Evolutionary conservation across 2,888 invertebrate species (phyloP), one percentile per base, ranked within the genome.

Genomic region (Mesopsocus fuscifrons): DNA sequence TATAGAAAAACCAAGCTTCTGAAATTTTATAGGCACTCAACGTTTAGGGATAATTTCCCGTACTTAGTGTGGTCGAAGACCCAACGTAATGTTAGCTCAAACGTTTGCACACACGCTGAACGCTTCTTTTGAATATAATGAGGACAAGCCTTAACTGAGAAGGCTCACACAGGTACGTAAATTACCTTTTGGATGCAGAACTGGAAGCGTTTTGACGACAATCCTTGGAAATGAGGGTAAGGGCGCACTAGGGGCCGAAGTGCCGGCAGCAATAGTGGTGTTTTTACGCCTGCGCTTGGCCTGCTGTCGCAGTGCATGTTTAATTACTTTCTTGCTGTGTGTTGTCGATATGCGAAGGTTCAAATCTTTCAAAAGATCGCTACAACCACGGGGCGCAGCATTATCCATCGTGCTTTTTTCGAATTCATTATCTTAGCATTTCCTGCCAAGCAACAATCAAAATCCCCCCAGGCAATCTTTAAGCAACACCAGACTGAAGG

Each of bases 271-370:
- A 49, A 74, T 71, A 22, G 71, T 72, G 34, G 77, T 82, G 62
- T 83, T 85, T 65, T 84, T 85, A 57, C 79, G 72, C 54, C 81
- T 68, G 51, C 82, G 65, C 57, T 80, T 82, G 21, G 81, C 81
- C 60, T 74, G 74, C 57, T 74, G 74, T 50, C 77, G 72, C 48
- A 82, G 67, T 44, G 81, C 81, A 66, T 80, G 80, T 60, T 80
- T 81, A 48, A 71, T 69, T n/a, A 69, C 69, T 59, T 76, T 77
- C 54, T 76, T 72, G 53, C 71, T 76, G 53, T 67, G 64, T 45
- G 55, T 53, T 47, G 55, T 47, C 3, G 47, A 47, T 26, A 49
- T 49, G 13, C 49, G 34, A 13, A 45, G 34, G 23, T 45, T 47
- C 16, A 46, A 31, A 35, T 47, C 47, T 41, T 47, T 48, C 11